Conservation (phyloP, 2,888 invertebrate genomes). For the Scelioninae gen. 1 region DNA sequence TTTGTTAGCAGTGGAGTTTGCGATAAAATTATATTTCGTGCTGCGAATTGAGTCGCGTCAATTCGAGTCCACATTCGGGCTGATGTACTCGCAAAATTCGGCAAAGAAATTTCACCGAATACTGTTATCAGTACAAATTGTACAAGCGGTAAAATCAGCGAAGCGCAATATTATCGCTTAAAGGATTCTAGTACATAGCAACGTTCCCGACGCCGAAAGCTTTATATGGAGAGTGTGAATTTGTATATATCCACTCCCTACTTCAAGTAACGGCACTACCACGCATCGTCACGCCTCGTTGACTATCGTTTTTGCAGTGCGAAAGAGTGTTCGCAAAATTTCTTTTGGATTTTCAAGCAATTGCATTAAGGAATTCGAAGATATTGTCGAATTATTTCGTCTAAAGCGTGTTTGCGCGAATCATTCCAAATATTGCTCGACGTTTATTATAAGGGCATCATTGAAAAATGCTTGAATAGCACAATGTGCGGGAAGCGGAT, state of each 20-base stretch:
- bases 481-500: conserved; percentile 1
- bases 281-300: conserved; percentile 60
- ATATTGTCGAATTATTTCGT: conserved; percentile 48
- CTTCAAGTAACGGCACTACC: conserved; percentile 48
- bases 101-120: conserved; percentile 30
- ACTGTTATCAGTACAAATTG: conserved; percentile 56
- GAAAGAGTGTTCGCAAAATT: conserved; percentile 52
- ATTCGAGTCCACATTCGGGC: background rate
- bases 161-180: conserved; percentile 55
- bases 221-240: conserved; percentile 49
- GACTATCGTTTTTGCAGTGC: conserved; percentile 46
- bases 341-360: conserved; percentile 59
- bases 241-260: conserved; percentile 47
- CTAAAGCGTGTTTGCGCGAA: conserved; percentile 45
- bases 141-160: conserved; percentile 53
- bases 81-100: conserved; percentile 2
- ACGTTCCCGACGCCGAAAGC: conserved; percentile 34
- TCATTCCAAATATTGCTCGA: conserved; percentile 32
- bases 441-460: conserved; percentile 18
- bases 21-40: background rate
- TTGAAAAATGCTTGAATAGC: conserved; percentile 4
- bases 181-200: conserved; percentile 52
- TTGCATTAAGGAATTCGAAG: conserved; percentile 55
- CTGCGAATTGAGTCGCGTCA: background rate
- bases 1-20: background rate